Base-by-base conservation (phyloP, 2,113 vertebrate species). In the Grantiella picta region DNA sequence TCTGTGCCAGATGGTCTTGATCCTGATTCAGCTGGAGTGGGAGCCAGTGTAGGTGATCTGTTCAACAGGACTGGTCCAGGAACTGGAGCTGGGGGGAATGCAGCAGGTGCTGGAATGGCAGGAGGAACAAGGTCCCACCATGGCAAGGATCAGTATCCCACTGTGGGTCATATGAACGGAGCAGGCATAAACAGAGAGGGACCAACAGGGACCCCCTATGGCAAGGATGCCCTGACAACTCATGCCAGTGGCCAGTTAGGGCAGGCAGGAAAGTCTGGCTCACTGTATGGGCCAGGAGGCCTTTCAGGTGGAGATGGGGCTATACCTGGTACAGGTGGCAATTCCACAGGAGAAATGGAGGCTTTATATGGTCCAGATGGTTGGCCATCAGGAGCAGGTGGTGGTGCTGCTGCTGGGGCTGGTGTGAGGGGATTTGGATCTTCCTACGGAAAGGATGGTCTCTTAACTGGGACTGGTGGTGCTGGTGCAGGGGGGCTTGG, bases 361-460 rank as follows among this genome's bases (percentile, higher is more conserved):
- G n/a, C 33, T 64, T 61, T 78, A 0, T 86, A 90, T 72, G 71
- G 77, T 28, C 45, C 36, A 61, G 40, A 53, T 45, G 49, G 85
- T 49, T 10, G 0, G 15, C 24, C 27, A 76, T 10, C 27, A 18
- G n/a, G 83, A 53, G 14, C 5, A 71, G 57, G 11, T 56, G 19
- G 12, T 73, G 78, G 22, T 18, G 35, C 9, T 21, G 27, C 12
- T 52, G 52, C 8, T 49, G 33, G 21, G 5, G 15, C 21, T 29
- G 17, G n/a, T 38, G 15, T 2, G 7, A 35, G 35, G 8, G 29
- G 2, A 24, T 2, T 82, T 52, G 45, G 45, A 4, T 2, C 4
- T 38, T 27, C 50, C 8, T 56, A 15, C 31, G 28, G 63, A 8
- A 68, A 21, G 18, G 47, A 72, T 53, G 61, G 79, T 57, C 3